Evolutionary conservation across 2,888 invertebrate genomes (phyloP).

Genomic region (Netelia virgata): DNA sequence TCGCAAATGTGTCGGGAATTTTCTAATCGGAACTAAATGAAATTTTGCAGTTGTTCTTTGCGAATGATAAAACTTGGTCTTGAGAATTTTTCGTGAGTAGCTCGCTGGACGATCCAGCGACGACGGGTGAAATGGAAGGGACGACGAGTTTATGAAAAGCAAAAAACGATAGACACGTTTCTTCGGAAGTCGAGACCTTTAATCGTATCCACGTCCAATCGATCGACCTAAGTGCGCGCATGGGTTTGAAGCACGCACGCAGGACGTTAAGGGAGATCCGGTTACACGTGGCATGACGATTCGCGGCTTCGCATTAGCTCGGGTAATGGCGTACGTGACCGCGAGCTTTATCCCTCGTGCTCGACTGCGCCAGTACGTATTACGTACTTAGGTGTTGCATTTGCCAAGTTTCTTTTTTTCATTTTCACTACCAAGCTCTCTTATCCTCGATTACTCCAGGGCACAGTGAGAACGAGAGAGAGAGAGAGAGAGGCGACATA

Average conservation of each 20-base stretch:
- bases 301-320: conserved; percentile 81
- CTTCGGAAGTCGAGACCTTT: conserved; percentile 63
- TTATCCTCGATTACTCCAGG: conserved; percentile 31
- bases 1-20: background rate
- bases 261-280: conserved; percentile 74
- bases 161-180: background rate
- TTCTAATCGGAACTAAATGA: background rate
- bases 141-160: background rate
- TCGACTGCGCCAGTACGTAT: conserved; percentile 5
- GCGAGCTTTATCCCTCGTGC: conserved; percentile 75
- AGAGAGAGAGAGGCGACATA: background rate
- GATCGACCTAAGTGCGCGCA: conserved; percentile 69
- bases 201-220: conserved; percentile 77
- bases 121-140: background rate
- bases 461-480: background rate
- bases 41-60: background rate
- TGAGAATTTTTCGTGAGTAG: too few species aligned
- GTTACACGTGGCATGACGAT: conserved; percentile 81
- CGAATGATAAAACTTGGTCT: background rate
- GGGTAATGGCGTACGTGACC: conserved; percentile 82
- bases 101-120: background rate
- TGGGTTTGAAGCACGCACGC: conserved; percentile 5
- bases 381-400: conserved; percentile 70
- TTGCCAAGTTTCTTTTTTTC: conserved; percentile 51
- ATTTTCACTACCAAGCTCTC: conserved; percentile 38